phyloP scores from a whole-genome alignment of 2,797 vertebrate genomes.

The Typhlichthys eigenmanni region DNA sequence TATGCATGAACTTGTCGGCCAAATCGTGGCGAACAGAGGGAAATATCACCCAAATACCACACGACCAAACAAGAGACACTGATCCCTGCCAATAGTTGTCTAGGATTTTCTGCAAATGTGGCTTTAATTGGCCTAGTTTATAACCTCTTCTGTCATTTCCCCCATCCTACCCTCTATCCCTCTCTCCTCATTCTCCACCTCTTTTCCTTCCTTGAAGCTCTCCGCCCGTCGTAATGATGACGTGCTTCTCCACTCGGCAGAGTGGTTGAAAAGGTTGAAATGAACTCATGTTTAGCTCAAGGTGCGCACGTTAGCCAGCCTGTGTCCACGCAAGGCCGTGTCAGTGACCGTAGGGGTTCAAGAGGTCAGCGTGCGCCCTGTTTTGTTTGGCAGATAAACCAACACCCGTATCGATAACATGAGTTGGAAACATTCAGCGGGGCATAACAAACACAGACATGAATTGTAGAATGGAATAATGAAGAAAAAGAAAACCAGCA shows the following conservation, averaged over 20 bases:
- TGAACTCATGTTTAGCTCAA: conserved; percentile 9
- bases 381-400: conserved; percentile 37
- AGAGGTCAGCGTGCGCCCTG: background rate
- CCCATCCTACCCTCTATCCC: conserved; percentile 5
- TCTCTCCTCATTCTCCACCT: conserved; percentile 6
- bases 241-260: conserved; percentile 37
- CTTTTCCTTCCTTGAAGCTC: background rate
- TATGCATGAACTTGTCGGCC: background rate
- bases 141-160: conserved; percentile 1
- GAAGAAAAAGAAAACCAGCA: conserved; percentile 10
- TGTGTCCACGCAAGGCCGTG: conserved; percentile 23
- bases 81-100: background rate
- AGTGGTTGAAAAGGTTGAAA: conserved; percentile 37
- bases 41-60: background rate
- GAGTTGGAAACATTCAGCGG: conserved; percentile 47
- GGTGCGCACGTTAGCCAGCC: conserved; percentile 23
- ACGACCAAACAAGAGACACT: conserved; percentile 6
- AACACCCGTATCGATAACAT: conserved; percentile 27
- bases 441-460: conserved; percentile 40
- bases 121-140: conserved; percentile 22
- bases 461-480: conserved; percentile 14
- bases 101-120: conserved; percentile 2
- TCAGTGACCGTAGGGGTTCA: conserved; percentile 3
- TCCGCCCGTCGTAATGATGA: conserved; percentile 26
- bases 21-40: background rate